Evolutionary conservation across 2,113 vertebrate species (phyloP).

Genomic region (Gorsachius goisagi): DNA sequence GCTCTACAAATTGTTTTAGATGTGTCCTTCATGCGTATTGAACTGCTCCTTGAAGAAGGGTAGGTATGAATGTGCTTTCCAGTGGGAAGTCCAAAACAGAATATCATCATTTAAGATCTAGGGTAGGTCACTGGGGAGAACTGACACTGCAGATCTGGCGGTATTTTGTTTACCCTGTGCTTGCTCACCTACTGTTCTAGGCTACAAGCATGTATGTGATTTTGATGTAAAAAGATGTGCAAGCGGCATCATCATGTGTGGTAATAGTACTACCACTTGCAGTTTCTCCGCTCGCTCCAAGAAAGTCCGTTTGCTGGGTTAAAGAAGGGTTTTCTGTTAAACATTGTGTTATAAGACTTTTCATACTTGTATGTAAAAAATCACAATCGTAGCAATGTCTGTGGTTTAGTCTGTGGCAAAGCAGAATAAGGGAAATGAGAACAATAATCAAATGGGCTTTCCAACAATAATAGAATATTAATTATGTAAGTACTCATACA

Average conservation of each 20-base stretch:
- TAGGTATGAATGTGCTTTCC: not conserved
- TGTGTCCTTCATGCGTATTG: not conserved
- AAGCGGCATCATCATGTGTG: too few species aligned
- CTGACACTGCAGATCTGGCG: not conserved
- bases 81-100: not conserved
- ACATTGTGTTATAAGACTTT: not conserved
- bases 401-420: not conserved
- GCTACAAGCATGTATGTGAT: not conserved
- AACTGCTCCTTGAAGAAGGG: not conserved
- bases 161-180: not conserved
- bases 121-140: not conserved
- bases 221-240: not conserved
- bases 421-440: not conserved
- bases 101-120: not conserved
- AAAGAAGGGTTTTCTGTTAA: not conserved
- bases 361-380: too few species aligned
- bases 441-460: not conserved
- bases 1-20: not conserved
- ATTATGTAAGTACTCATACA: accelerated
- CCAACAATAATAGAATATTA: not conserved
- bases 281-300: not conserved
- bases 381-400: not conserved
- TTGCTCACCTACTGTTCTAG: not conserved
- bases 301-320: not conserved
- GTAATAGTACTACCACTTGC: too few species aligned